Evolutionary conservation across 2,113 vertebrate species (phyloP).

Genomic region (Numida meleagris): DNA sequence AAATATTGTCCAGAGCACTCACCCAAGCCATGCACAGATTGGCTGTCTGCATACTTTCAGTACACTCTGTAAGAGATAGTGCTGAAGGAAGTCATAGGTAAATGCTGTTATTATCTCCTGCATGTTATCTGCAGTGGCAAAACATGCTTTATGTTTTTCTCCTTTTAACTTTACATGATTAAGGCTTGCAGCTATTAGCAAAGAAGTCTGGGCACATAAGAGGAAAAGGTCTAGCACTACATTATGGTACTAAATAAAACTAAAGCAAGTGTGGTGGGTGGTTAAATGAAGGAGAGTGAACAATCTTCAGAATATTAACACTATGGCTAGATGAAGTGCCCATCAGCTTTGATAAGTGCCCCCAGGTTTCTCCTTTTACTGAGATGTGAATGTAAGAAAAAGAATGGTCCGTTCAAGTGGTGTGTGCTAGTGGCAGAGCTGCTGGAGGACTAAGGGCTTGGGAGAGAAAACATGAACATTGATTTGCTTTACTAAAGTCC

Average conservation of each 20-base stretch:
- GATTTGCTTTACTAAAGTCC: not conserved
- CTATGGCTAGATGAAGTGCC: not conserved
- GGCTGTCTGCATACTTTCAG: not conserved
- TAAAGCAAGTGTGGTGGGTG: not conserved
- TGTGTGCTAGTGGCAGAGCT: not conserved
- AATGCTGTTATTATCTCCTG: constrained; percentile 2
- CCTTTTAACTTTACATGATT: not conserved
- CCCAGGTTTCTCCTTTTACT: not conserved
- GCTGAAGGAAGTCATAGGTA: not conserved
- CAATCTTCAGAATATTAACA: not conserved
- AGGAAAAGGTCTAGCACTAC: not conserved
- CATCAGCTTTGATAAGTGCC: not conserved
- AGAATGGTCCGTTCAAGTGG: accelerated
- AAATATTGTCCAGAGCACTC: constrained; percentile 21
- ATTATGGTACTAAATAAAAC: not conserved
- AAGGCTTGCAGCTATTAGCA: not conserved
- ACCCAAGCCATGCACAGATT: not conserved
- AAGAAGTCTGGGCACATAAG: not conserved
- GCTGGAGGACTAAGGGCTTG: not conserved
- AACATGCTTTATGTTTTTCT: not conserved
- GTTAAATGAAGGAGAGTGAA: not conserved
- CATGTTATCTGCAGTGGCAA: not conserved
- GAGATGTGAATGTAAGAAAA: not conserved
- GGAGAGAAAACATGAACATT: not conserved
- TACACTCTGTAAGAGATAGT: not conserved